Percentiles rank a stretch among this genome's conserved stretches.
These are phyloP conservation scores for Eleutherodactylus coqui DNA, from an alignment of 2,797 vertebrate genomes.

Conservation along the genomic window DNA sequence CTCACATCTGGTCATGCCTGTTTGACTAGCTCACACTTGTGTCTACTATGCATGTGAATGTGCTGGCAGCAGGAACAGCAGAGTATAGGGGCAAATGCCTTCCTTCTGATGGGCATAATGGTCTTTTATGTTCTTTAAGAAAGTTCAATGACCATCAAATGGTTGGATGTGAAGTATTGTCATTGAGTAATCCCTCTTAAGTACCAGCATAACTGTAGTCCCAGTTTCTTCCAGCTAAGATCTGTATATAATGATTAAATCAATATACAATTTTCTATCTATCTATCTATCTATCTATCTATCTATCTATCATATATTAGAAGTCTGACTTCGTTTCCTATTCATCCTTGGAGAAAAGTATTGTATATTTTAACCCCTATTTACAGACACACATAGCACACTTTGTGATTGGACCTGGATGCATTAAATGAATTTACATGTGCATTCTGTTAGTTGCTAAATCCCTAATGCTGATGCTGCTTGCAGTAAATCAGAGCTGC, in stretches of 20 bases:
- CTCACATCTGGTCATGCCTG: slow-evolving; percentile 60
- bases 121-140: neutral
- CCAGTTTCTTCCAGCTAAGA: neutral
- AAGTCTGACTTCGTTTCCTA: neutral
- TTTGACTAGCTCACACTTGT: slow-evolving; percentile 55
- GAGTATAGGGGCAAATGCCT: neutral
- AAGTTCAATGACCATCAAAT: neutral
- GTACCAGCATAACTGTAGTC: neutral
- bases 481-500: neutral
- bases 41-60: slow-evolving; percentile 36
- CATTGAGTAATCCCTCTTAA: neutral
- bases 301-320: neutral
- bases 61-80: slow-evolving; percentile 32
- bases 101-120: neutral
- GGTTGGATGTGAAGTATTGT: neutral
- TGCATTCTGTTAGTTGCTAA: slow-evolving; percentile 24
- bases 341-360: neutral
- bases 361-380: neutral
- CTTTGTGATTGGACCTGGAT: neutral
- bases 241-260: neutral
- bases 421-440: neutral
- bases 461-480: slow-evolving; percentile 26
- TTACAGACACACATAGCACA: neutral
- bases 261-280: too few species aligned
- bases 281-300: too few species aligned